These are phyloP conservation scores for Mesocricetus auratus DNA, from an alignment of 2,113 vertebrate species.

Conservation along the genomic window DNA sequence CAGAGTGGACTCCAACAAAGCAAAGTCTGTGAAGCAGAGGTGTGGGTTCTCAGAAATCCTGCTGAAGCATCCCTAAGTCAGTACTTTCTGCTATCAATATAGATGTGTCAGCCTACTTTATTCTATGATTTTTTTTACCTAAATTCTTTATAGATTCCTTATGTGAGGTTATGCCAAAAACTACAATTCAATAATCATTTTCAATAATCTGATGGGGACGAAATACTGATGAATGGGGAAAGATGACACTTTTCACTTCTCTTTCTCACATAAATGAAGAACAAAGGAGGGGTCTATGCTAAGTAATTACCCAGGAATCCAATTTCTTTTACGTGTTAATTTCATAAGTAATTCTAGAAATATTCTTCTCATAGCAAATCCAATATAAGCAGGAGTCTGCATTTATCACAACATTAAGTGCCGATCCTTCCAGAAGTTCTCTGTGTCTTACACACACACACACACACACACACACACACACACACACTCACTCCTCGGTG, in stretches of 20 bases:
- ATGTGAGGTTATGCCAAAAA: not conserved
- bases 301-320: constrained; percentile 55
- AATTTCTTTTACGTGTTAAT: constrained; percentile 74
- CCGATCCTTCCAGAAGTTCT: not conserved
- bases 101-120: not conserved
- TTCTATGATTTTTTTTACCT: not conserved
- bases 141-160: not conserved
- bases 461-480: not conserved
- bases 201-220: constrained; percentile 6
- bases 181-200: constrained; percentile 53
- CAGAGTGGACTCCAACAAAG: not conserved
- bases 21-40: not conserved
- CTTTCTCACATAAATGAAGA: constrained; percentile 41
- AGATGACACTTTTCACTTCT: constrained; percentile 20
- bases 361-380: constrained; percentile 65
- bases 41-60: not conserved
- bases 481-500: not conserved
- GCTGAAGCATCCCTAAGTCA: constrained; percentile 26
- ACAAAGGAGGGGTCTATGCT: constrained; percentile 26
- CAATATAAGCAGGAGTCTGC: constrained; percentile 42
- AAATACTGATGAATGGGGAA: not conserved
- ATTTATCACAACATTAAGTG: not conserved
- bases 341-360: constrained; percentile 65
- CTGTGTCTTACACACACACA: not conserved
- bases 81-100: not conserved